phyloP scores from a whole-genome alignment of 30 jellyfish, hydroid and myxozoan genomes.

The Aurelia sp. region DNA sequence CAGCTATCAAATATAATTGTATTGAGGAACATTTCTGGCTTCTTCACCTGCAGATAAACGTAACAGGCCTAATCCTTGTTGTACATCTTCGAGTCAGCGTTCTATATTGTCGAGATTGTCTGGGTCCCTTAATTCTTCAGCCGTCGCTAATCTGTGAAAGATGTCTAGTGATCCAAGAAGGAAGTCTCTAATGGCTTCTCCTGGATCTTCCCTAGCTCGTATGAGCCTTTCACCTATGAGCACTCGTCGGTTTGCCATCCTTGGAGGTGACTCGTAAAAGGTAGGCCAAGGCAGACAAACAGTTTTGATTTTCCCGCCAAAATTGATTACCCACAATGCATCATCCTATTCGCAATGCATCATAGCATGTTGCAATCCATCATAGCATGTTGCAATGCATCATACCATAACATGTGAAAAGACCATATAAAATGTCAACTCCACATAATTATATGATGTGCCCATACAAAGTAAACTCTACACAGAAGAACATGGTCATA shows the following conservation, averaged over 20 bases:
- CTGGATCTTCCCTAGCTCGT: constrained; percentile 8
- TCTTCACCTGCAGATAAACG: constrained; percentile 6
- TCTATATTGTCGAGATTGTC: background rate
- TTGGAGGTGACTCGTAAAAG: background rate
- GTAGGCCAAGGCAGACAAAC: background rate
- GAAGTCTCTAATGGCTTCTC: constrained; percentile 10
- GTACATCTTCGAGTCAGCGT: constrained; percentile 12
- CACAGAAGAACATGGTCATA: too few relatives aligned
- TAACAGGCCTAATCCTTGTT: background rate
- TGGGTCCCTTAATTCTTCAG: constrained; percentile 5
- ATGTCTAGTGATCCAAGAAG: constrained; percentile 2
- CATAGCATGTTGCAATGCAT: too few relatives aligned
- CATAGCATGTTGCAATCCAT: too few relatives aligned
- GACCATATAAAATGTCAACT: too few relatives aligned
- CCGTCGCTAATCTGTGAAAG: background rate
- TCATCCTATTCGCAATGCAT: too few relatives aligned
- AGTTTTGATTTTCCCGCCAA: too few relatives aligned
- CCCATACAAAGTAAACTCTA: too few relatives aligned
- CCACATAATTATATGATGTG: too few relatives aligned
- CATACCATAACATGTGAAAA: too few relatives aligned
- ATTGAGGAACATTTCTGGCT: background rate
- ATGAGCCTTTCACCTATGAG: constrained; percentile 1
- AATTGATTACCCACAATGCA: too few relatives aligned
- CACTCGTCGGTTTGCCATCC: constrained; percentile 8
- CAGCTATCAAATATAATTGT: too few relatives aligned